A percentile compares a stretch with the other conserved stretches of the same genome.
phyloP scores from a whole-genome alignment of 2,888 invertebrate species.

The Celastrina argiolus region DNA sequence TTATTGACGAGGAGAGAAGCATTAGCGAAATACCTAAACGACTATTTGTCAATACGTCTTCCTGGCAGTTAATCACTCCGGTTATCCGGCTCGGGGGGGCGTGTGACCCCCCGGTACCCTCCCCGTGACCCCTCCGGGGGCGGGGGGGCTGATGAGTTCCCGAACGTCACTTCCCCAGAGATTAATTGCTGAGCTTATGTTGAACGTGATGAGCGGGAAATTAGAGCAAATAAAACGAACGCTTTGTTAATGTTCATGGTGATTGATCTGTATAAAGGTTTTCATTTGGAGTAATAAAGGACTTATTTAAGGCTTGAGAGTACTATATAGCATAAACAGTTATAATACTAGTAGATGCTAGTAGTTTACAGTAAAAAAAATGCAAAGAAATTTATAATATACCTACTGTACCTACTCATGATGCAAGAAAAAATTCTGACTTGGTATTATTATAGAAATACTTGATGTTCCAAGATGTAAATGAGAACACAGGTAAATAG shows the following conservation, averaged over 20 bases:
- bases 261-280: constrained; percentile 17
- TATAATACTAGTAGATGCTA: not conserved
- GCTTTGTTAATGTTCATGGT: constrained; percentile 25
- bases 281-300: not conserved
- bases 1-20: constrained; percentile 68
- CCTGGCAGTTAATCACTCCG: constrained; percentile 74
- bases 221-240: constrained; percentile 44
- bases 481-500: too few relatives aligned
- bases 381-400: too few relatives aligned
- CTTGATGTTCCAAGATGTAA: too few relatives aligned
- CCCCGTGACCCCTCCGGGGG: constrained; percentile 31
- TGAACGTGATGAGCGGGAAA: constrained; percentile 56
- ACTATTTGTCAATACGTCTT: constrained; percentile 77
- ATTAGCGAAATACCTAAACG: constrained; percentile 76
- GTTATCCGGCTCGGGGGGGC: constrained; percentile 50
- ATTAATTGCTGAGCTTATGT: constrained; percentile 73
- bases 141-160: constrained; percentile 38
- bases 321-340: not conserved
- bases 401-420: too few relatives aligned
- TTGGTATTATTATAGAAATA: too few relatives aligned
- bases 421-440: too few relatives aligned
- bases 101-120: not conserved
- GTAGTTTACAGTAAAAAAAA: too few relatives aligned
- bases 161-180: constrained; percentile 63
- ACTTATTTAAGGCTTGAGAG: not conserved